Percentiles rank a stretch among this genome's conserved stretches.
These are phyloP conservation scores for Mola mola DNA, from an alignment of 2,113 vertebrate genomes.

Conservation along the genomic window DNA sequence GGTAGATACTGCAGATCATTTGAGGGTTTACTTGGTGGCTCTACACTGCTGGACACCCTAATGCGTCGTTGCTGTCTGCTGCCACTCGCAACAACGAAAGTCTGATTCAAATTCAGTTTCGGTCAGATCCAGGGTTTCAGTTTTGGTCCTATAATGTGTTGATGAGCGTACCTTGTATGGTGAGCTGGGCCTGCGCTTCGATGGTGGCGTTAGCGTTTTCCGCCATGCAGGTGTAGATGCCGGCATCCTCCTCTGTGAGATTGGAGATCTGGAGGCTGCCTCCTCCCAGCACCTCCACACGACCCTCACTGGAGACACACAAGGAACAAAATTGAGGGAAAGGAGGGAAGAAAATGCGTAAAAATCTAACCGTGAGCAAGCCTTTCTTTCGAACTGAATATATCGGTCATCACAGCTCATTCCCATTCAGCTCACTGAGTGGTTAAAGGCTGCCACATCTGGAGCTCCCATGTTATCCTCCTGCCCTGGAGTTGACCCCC, in stretches of 20 bases:
- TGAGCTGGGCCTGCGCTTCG: conserved; percentile 88
- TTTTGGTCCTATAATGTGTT: too few relatives aligned
- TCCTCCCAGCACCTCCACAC: conserved; percentile 83
- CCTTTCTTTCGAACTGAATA: conserved; percentile 9
- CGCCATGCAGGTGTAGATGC: conserved; percentile 87
- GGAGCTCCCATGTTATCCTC: conserved; percentile 6
- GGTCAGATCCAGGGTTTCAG: too few relatives aligned
- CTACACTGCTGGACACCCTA: too few relatives aligned
- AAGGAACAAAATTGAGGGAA: neutral
- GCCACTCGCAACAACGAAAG: too few relatives aligned
- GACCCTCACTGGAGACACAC: conserved; percentile 77
- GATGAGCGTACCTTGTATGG: conserved; percentile 86
- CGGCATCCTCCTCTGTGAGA: conserved; percentile 84
- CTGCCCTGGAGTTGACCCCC: conserved; percentile 49
- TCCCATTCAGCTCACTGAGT: conserved; percentile 11
- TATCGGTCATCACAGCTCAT: conserved; percentile 23
- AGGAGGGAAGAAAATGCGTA: neutral
- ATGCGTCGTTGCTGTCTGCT: too few relatives aligned
- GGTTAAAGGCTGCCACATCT: conserved; percentile 9
- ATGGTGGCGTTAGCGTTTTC: conserved; percentile 86
- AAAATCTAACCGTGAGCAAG: neutral
- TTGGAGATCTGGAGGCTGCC: conserved; percentile 86
- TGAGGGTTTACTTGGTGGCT: too few relatives aligned
- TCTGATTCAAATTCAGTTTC: too few relatives aligned
- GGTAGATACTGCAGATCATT: too few relatives aligned